phyloP scores from a whole-genome alignment of 2,888 invertebrate species.

The Idaea aversata region DNA sequence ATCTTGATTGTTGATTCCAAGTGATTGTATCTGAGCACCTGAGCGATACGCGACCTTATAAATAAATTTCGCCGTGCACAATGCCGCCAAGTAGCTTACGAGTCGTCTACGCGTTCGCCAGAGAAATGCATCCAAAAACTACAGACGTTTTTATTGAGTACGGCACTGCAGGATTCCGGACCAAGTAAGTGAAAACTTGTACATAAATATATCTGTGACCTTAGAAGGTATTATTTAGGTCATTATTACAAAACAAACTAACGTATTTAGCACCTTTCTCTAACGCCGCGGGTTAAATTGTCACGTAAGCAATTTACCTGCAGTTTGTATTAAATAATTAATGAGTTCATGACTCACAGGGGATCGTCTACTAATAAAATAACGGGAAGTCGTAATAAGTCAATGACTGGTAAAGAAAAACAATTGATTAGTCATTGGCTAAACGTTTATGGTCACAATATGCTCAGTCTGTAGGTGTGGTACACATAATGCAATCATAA shows the following conservation, averaged over 20 bases:
- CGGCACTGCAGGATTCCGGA: slow-evolving; percentile 92
- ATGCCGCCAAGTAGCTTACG: slow-evolving; percentile 81
- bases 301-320: slow-evolving; percentile 49
- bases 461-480: slow-evolving; percentile 13
- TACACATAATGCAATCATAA: slow-evolving; percentile 19
- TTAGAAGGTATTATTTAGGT: slow-evolving; percentile 32
- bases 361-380: slow-evolving; percentile 32
- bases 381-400: slow-evolving; percentile 29
- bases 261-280: slow-evolving; percentile 44
- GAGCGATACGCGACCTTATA: slow-evolving; percentile 66
- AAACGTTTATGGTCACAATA: slow-evolving; percentile 12
- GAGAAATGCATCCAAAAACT: slow-evolving; percentile 88
- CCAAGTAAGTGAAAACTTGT: slow-evolving; percentile 81
- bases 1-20: slow-evolving; percentile 72
- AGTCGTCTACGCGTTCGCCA: slow-evolving; percentile 88
- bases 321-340: slow-evolving; percentile 13
- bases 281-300: slow-evolving; percentile 32
- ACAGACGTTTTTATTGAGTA: slow-evolving; percentile 85
- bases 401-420: slow-evolving; percentile 62
- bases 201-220: slow-evolving; percentile 32
- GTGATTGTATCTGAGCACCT: slow-evolving; percentile 63
- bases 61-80: slow-evolving; percentile 66
- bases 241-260: slow-evolving; percentile 33
- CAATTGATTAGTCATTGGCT: slow-evolving; percentile 39
- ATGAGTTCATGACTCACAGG: slow-evolving; percentile 57